A percentile compares a stretch with the other conserved stretches of the same genome.
phyloP scores from a whole-genome alignment of 1,140 invertebrate species.

The Diplogasteroides magnus region DNA sequence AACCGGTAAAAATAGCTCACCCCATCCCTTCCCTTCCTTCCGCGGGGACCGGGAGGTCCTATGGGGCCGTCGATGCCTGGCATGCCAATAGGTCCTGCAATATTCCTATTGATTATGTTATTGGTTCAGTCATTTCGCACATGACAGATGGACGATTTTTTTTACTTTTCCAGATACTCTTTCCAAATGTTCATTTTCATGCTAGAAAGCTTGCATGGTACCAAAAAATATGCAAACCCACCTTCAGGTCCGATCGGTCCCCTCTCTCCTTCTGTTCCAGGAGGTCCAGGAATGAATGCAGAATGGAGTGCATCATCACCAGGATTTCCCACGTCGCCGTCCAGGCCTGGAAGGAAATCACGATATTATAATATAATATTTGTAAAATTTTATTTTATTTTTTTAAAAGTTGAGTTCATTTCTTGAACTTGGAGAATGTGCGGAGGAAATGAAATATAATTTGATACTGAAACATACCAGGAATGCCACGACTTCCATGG shows the following conservation, averaged over 20 bases:
- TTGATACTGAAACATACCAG: no score
- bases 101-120: neutral
- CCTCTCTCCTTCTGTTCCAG: slow-evolving; percentile 18
- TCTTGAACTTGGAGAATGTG: no score
- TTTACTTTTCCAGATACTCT: no score
- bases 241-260: slow-evolving; percentile 18
- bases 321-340: slow-evolving; percentile 20
- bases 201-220: no score
- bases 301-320: slow-evolving; percentile 22
- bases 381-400: slow-evolving; percentile 7
- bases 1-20: no score
- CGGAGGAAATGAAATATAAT: no score
- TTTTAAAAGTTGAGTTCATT: neutral
- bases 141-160: no score
- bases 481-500: slow-evolving; percentile 13
- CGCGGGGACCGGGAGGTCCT: slow-evolving; percentile 11
- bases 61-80: slow-evolving; percentile 27
- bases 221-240: neutral
- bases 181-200: no score
- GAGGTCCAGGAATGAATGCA: slow-evolving; percentile 28
- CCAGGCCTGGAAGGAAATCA: no score
- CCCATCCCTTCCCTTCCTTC: slow-evolving; percentile 26
- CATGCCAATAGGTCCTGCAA: slow-evolving; percentile 25
- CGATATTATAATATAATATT: no score
- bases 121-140: no score